Conservation (phyloP, 2,113 vertebrate species). For the Halichoerus grypus region DNA sequence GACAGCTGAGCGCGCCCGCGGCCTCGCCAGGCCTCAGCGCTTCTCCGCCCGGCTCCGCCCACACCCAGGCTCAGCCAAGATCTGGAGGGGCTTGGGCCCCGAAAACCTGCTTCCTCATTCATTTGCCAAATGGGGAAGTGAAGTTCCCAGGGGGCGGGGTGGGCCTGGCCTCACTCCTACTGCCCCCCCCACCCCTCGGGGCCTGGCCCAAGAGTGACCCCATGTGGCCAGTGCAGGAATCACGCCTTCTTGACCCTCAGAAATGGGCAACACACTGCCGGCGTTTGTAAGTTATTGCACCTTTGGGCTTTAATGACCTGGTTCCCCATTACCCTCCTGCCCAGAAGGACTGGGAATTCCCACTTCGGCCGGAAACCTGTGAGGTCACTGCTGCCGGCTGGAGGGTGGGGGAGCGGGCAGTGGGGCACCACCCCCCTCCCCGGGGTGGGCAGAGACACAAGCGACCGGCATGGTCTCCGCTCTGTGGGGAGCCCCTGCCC, state of each 20-base stretch:
- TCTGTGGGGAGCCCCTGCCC: background rate
- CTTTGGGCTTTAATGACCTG: background rate
- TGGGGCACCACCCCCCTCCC: background rate
- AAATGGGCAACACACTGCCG: rapidly evolving
- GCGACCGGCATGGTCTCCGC: background rate
- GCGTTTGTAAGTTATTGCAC: background rate
- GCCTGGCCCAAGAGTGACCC: background rate
- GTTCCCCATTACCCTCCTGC: background rate
- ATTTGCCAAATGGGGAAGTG: background rate
- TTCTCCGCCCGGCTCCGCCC: background rate
- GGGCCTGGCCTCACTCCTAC: too few relatives aligned
- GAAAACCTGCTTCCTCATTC: background rate
- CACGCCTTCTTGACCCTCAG: background rate
- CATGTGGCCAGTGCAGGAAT: background rate
- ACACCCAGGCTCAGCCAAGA: background rate
- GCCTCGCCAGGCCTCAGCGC: background rate
- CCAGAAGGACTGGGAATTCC: background rate
- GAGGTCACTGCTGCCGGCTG: rapidly evolving
- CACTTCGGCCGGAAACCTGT: background rate
- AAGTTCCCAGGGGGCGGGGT: rapidly evolving
- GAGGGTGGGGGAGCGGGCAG: rapidly evolving
- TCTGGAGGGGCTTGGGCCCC: rapidly evolving
- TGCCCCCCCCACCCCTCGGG: rapidly evolving
- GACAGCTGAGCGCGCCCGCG: rapidly evolving
- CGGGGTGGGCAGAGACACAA: background rate